Base-by-base conservation (phyloP, 2,113 vertebrate genomes). In the Loxodonta africana region DNA sequence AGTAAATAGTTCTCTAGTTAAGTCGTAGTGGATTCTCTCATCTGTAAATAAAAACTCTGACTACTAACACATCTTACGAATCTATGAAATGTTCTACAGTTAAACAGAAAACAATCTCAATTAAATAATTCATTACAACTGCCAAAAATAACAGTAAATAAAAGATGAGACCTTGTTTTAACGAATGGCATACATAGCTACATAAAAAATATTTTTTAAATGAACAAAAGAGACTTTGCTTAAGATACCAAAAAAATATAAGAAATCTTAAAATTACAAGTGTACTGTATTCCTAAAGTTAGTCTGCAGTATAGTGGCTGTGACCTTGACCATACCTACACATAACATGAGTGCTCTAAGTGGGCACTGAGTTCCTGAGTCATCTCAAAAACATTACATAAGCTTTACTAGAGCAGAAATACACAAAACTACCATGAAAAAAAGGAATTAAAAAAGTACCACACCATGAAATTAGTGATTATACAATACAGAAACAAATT, bases 401-500 rank as follows among this genome's bases (percentile, higher is more conserved):
- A 86, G 18, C 28, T 51, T 80, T 60, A 85, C 51, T 94, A n/a
- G 17, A 90, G 65, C n/a, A 88, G 33, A 97, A 96, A 94, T 60
- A 78, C 20, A 63, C n/a, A 84, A 67, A 95, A 69, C 51, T 92
- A 5, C 20, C 25, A 76, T 87, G 10, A 71, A 37, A 90, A 93
- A 91, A 63, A 67, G 23, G 92, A 90, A 83, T 41, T 14, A 57
- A 7, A 85, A 94, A 53, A 65, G 18, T 69, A 73, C 69, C 41
- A 85, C 9, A 28, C 89, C 95, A 84, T 73, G 25, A 95, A 96
- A 84, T 44, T 41, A 77, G 28, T 76, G 46, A 92, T 89, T 95
- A 88, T 28, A 90, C 46, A 95, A 82, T 88, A 76, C 2, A 97
- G 51, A 85, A 96, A 91, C 33, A 97, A 95, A 95, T 89, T 83